Percentiles rank a stretch among this genome's conserved stretches.
phyloP scores from a whole-genome alignment of 53 echinoderm and acorn worm species.

The Actinopyga echinites region DNA sequence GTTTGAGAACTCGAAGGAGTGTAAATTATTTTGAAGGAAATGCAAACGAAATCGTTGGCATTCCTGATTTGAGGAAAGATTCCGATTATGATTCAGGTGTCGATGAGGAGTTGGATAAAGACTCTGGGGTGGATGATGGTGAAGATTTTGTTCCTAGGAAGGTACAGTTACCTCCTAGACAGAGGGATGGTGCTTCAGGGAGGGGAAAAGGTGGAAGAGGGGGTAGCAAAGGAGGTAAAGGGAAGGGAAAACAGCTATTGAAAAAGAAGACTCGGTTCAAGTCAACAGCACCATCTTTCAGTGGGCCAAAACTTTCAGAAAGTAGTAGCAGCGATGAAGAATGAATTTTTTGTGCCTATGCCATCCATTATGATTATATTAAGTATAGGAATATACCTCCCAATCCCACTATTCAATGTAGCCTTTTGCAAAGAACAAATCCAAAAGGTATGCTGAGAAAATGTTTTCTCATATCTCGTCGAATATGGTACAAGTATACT shows the following conservation, averaged over 20 bases:
- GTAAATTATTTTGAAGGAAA: too few species aligned
- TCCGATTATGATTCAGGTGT: neutral
- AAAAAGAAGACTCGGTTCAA: slow-evolving; percentile 21
- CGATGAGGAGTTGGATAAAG: neutral
- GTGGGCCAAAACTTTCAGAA: slow-evolving; percentile 60
- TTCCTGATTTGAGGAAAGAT: neutral
- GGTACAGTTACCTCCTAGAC: neutral
- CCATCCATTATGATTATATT: too few species aligned
- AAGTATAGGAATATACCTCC: too few species aligned
- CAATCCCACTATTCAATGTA: too few species aligned
- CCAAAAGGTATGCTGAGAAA: too few species aligned
- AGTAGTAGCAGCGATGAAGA: slow-evolving; percentile 70
- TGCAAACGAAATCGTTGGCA: neutral
- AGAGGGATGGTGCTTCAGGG: neutral
- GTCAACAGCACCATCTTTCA: neutral
- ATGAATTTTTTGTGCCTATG: neutral
- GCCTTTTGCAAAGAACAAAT: too few species aligned
- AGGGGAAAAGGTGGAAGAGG: neutral
- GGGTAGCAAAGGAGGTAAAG: neutral
- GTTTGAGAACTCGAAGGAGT: too few species aligned
- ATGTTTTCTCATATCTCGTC: too few species aligned
- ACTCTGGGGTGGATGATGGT: neutral
- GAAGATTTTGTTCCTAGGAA: slow-evolving; percentile 7
- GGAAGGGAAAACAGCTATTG: slow-evolving; percentile 48
- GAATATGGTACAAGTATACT: too few species aligned